Conservation (phyloP, 2,797 vertebrate species). For the Amblyopsis hoosieri region DNA sequence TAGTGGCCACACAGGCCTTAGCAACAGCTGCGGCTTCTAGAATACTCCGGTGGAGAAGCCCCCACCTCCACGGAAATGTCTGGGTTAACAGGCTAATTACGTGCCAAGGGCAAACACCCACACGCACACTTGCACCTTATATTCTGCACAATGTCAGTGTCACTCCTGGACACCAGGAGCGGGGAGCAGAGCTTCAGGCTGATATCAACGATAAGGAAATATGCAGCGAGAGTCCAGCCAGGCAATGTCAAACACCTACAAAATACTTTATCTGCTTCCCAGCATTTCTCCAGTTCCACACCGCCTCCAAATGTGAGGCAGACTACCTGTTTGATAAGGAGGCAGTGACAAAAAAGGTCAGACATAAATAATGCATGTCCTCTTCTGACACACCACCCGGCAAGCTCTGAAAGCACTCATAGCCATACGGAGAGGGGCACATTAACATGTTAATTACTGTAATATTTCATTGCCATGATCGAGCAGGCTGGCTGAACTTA, state of each 20-base stretch:
- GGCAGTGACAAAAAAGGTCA: constrained; percentile 62
- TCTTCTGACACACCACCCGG: constrained; percentile 32
- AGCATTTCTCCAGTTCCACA: constrained; percentile 35
- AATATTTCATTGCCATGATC: constrained; percentile 43
- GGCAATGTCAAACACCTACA: constrained; percentile 44
- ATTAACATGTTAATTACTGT: constrained; percentile 49
- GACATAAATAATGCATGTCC: constrained; percentile 65
- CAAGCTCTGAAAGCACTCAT: constrained; percentile 24
- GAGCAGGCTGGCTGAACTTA: constrained; percentile 24
- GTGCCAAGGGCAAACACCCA: constrained; percentile 80
- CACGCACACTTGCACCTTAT: constrained; percentile 44
- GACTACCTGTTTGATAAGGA: constrained; percentile 49
- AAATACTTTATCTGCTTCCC: constrained; percentile 54
- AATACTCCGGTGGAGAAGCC: constrained; percentile 47
- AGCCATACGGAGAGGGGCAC: constrained; percentile 52
- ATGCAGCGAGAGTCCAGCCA: constrained; percentile 55
- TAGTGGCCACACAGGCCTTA: constrained; percentile 33
- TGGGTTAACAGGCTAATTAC: constrained; percentile 76
- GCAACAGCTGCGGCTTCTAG: constrained; percentile 64
- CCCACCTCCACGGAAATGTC: constrained; percentile 49
- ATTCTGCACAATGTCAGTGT: constrained; percentile 65
- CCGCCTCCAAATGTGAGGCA: constrained; percentile 39
- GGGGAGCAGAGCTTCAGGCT: constrained; percentile 49
- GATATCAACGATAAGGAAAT: constrained; percentile 61
- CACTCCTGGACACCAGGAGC: constrained; percentile 48